Base-by-base conservation (phyloP, 2,797 vertebrate species). In the Varecia variegata region DNA sequence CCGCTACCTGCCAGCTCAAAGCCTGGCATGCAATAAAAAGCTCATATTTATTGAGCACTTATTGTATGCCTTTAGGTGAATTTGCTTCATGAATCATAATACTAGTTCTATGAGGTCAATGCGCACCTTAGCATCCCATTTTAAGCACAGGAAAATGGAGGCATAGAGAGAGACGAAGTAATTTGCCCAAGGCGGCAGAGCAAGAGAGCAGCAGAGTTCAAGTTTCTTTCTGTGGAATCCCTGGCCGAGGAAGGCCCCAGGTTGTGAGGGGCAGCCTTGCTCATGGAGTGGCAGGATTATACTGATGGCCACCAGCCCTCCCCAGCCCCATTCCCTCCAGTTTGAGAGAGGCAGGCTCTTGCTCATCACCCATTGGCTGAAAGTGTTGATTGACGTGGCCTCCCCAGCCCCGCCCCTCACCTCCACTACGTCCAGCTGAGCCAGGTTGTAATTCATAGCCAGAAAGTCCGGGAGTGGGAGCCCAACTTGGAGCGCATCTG, bases 381-480 rank as follows among this genome's bases (percentile, higher is more conserved):
- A 83, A 71, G 13, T 25, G 8, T 5, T 56, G 23, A n/a, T 30
- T 68, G 23, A 40, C 32, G 11, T 32, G 54, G 8, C 62, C 45
- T n/a, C 38, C 30, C 27, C 11, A 54, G 27, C 47, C 65, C 70
- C 67, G 23, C 18, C 11, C 21, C 96, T 97, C 84, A 62, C 98
- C 96, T 97, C 52, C 0, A 3, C 3, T 35, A 80, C 1, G 12
- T 43, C 3, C 89, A 93, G 12, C 58, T 27, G 92, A 0, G 84
- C 71, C n/a, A 15, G 2, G 54, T 10, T 50, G 52, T 97, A 95
- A 35, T 90, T 58, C 90, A 93, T 88, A 73, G 82, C 96, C 92
- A 97, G 85, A 21, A 97, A 76, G 7, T 86, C 1, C 0, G 96
- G 97, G n/a, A 98, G 96, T 1, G 98, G 96, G n/a, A 98, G 3